Conservation (phyloP, 2,113 vertebrate species). For the Sphyrna mokarran region DNA sequence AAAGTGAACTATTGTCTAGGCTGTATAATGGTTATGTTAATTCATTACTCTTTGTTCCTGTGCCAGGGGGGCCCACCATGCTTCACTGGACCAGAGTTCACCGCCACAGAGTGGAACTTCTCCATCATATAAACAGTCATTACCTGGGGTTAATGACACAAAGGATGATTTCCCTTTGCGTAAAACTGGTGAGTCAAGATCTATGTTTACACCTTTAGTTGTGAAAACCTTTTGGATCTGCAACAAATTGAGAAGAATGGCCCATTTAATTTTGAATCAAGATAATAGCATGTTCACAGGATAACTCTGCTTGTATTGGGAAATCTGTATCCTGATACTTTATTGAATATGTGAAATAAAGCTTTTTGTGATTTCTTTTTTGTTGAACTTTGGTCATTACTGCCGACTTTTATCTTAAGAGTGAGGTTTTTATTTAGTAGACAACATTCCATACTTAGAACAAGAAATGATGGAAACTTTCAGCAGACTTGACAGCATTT, state of each 20-base stretch:
- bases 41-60: conserved; percentile 46
- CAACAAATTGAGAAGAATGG: not conserved
- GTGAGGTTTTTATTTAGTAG: not conserved
- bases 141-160: conserved; percentile 75
- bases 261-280: not conserved
- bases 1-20: not conserved
- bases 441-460: too few species aligned
- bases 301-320: not conserved
- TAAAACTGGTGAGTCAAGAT: conserved; percentile 79
- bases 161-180: conserved; percentile 95
- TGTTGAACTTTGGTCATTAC: not conserved
- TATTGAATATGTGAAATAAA: not conserved
- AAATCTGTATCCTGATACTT: not conserved
- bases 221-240: not conserved
- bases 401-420: not conserved
- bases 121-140: conserved; percentile 82
- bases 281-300: not conserved
- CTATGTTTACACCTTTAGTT: not conserved
- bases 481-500: not conserved
- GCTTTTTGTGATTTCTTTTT: not conserved
- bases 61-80: conserved; percentile 86
- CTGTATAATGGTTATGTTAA: conserved; percentile 38
- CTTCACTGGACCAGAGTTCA: conserved; percentile 95
- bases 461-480: not conserved
- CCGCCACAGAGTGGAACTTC: conserved; percentile 84